A percentile compares a stretch with the other conserved stretches of the same genome.
Conservation (phyloP, 1,140 invertebrate species). For the Drosophila persimilis region DNA sequence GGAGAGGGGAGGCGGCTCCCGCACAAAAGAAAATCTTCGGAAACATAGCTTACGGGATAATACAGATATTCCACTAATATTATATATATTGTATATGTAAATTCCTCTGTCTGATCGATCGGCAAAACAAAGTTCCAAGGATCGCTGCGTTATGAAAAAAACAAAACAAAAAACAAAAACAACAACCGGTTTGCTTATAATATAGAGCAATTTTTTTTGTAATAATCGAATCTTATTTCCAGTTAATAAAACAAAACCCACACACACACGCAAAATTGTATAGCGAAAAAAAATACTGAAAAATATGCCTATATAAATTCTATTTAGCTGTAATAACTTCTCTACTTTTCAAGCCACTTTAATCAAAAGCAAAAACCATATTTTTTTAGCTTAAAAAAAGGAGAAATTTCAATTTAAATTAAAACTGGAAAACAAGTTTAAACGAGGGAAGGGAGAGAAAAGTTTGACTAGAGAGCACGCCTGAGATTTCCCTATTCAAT, state of each 20-base stretch:
- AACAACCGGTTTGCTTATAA: conserved; percentile 36
- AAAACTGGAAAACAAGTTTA: conserved; percentile 3
- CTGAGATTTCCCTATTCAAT: conserved; percentile 60
- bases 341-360: conserved; percentile 63
- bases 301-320: conserved; percentile 44
- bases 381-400: conserved; percentile 42
- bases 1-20: background rate
- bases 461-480: conserved; percentile 60
- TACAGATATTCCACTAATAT: conserved; percentile 36
- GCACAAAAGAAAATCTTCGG: background rate
- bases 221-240: conserved; percentile 48
- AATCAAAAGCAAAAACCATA: conserved; percentile 49
- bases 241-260: conserved; percentile 31
- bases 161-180: conserved; percentile 13
- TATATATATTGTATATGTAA: background rate
- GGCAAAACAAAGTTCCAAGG: conserved; percentile 20
- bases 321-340: conserved; percentile 61
- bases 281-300: conserved; percentile 50
- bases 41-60: too few species aligned
- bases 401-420: background rate
- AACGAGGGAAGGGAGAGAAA: conserved; percentile 16
- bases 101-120: conserved; percentile 19
- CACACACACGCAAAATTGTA: conserved; percentile 47
- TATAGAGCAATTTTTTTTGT: conserved; percentile 42
- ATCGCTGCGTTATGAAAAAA: conserved; percentile 19